Conservation (phyloP, 2,113 vertebrate species). For the Corythaixoides concolor region DNA sequence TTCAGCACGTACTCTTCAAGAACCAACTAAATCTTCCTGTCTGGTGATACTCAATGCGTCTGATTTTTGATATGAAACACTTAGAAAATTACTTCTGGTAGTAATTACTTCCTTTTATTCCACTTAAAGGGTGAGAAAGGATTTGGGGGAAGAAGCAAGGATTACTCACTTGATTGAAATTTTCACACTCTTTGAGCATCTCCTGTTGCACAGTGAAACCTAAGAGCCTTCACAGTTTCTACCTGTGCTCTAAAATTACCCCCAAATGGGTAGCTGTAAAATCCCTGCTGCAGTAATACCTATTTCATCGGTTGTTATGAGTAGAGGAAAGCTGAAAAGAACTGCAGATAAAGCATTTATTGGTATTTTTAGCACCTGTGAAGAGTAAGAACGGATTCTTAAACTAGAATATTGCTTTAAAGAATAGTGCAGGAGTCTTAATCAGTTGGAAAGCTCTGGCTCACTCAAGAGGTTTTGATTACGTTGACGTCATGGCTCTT, state of each 20-base stretch:
- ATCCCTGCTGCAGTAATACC: background rate
- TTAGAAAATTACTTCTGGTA: background rate
- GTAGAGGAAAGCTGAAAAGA: background rate
- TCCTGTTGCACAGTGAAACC: background rate
- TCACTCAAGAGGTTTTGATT: conserved; percentile 47
- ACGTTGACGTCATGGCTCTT: background rate
- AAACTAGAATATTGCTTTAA: conserved; percentile 7
- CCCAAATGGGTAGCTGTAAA: background rate
- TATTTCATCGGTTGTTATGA: background rate
- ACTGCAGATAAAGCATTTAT: conserved; percentile 6
- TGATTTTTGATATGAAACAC: background rate
- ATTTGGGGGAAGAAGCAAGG: background rate
- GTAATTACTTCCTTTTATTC: background rate
- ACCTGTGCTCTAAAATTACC: background rate
- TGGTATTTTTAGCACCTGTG: conserved; percentile 1
- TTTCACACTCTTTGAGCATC: background rate
- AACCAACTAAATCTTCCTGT: background rate
- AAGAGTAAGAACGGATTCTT: conserved; percentile 45
- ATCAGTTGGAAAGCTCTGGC: conserved; percentile 36
- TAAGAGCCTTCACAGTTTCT: background rate
- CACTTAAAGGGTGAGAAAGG: background rate
- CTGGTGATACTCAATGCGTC: background rate
- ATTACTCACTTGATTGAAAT: background rate
- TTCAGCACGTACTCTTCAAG: background rate
- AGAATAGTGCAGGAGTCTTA: conserved; percentile 50